Evolutionary conservation across 2,113 vertebrate genomes (phyloP), one percentile per base, ranked within the genome.

Genomic region (Eclectus roratus): DNA sequence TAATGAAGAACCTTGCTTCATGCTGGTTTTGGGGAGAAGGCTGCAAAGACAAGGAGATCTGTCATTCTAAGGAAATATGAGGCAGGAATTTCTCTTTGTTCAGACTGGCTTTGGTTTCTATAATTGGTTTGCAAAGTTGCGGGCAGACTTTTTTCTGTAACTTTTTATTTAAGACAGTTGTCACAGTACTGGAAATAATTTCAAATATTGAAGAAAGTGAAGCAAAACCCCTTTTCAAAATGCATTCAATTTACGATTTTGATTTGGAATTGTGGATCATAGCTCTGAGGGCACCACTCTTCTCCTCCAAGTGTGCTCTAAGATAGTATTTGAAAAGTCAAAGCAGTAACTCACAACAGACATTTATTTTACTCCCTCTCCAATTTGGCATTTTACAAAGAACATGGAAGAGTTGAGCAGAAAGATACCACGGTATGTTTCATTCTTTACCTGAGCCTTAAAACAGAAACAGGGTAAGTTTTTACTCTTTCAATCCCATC

Each of bases 1-100:
- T 92, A 70, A 70, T 31, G 68, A 50, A 39, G 64, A 70, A 50
- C 3, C 47, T 46, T 85, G 84, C 74, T 76, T 58, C 63, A 56
- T 0, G 0, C 25, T 61, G 64, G 0, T 49, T 55, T 46, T 3
- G 60, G 91, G 58, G 29, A 46, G 58, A 47, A n/a, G 37, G 46
- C 17, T 94, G 74, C 53, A 89, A 82, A 88, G 43, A 17, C 77
- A 85, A 76, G 76, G 73, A 58, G 58, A 73, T 46, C 58, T 49
- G 24, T 35, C 46, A 70, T 46, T 66, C 46, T 19, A 11, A 60
- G n/a, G 37, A 82, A 71, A 80, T 10, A 8, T 1, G 11, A 49
- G 52, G 58, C 24, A 80, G 66, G 25, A 71, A 33, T 52, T 80
- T 47, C n/a, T 65, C 27, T 52, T 27, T 24, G 3, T 47, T 74